phyloP scores from a whole-genome alignment of 2,888 invertebrate species.

The Ochlodes sylvanus region DNA sequence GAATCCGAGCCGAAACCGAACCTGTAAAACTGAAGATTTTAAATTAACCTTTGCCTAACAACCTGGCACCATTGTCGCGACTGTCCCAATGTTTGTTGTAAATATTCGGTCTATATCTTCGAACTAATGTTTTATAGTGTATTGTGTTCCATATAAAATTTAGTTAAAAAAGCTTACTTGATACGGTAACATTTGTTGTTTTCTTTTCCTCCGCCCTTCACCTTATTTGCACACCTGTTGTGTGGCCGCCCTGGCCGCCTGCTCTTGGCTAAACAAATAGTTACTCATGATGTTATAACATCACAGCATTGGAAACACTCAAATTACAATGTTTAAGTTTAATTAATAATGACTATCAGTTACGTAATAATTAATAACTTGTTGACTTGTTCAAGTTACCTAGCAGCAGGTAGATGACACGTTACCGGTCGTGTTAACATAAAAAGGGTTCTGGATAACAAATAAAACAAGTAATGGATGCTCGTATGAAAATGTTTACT shows the following conservation, averaged over 20 bases:
- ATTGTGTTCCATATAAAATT: slow-evolving; percentile 71
- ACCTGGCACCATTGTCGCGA: neutral
- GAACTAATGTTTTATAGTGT: slow-evolving; percentile 65
- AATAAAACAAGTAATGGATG: slow-evolving; percentile 68
- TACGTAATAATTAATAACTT: too few relatives aligned
- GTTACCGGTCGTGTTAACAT: too few relatives aligned
- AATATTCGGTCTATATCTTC: slow-evolving; percentile 62
- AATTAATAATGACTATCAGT: too few relatives aligned
- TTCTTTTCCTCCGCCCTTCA: slow-evolving; percentile 48
- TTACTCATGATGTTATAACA: neutral
- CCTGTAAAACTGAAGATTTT: slow-evolving; percentile 16
- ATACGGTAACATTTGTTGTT: slow-evolving; percentile 66
- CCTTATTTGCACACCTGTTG: slow-evolving; percentile 13
- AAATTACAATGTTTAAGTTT: too few relatives aligned
- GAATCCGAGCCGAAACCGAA: slow-evolving; percentile 42
- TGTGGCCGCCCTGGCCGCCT: too few relatives aligned
- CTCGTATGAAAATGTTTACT: slow-evolving; percentile 86
- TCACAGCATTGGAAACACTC: too few relatives aligned
- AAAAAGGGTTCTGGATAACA: slow-evolving; percentile 19
- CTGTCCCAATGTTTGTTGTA: slow-evolving; percentile 51
- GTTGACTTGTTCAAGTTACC: too few relatives aligned
- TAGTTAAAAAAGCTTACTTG: slow-evolving; percentile 81
- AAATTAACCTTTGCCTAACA: neutral
- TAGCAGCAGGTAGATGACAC: too few relatives aligned
- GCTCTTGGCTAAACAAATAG: neutral